Evolutionary conservation across 1,140 invertebrate species (phyloP), one percentile per base, ranked within the genome.

Genomic region (Pogonognathellus flavescens): DNA sequence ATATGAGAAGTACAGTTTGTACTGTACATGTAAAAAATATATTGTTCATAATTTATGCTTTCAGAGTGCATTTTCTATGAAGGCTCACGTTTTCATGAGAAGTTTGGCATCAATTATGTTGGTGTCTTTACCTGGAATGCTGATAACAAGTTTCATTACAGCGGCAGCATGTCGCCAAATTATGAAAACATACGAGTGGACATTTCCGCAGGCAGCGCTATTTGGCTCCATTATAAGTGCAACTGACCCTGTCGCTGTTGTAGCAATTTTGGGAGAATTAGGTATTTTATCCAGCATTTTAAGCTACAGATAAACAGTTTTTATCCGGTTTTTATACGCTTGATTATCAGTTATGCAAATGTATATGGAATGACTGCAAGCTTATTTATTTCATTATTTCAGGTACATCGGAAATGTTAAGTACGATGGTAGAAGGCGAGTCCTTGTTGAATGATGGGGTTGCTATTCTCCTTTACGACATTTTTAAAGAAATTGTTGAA

Each of bases 371-470:
- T 55, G 53, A 55, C 16, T 55, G n/a, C 16, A 55, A 55, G 7
- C 10, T 55, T 55, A 14, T 16, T 4, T 55, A 5, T 55, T 11
- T 4, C 11, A 16, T 55, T 10, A 55, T 66, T 66, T 13, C 41
- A 76, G 85, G 85, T 13, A 86, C 90, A 16, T 90, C 91, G 14
- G 91, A 91, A 82, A 84, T 90, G 66, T 86, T 92, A 25, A 89
- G 90, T n/a, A 90, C 90, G 84, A 85, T 92, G 8, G 90, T 92
- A 52, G 91, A 92, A 89, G 91, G 92, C 1, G 92, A 92, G 87
- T 91, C 91, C 3, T 87, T 92, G 16, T 83, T 92, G 16, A 92
- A 92, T 89, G 92, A 92, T 88, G 92, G 92, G 1, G 89, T 91
- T 41, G 91, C 91, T 18, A 92, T 92, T 88, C 90, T 92, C 0